phyloP scores from a whole-genome alignment of 2,113 vertebrate species.

The Haemorhous mexicanus region DNA sequence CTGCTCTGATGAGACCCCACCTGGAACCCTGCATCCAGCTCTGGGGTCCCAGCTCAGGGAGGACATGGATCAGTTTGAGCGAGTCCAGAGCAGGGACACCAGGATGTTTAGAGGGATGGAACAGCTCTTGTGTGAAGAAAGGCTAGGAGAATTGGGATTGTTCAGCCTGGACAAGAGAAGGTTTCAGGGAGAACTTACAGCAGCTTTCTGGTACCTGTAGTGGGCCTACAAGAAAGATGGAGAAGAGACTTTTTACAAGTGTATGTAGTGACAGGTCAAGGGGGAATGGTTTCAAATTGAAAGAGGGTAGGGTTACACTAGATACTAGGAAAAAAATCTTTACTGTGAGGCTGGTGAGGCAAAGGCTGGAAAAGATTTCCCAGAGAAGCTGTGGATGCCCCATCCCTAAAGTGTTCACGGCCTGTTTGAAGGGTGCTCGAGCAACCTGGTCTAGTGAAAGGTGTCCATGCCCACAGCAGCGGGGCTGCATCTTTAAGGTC shows the following conservation, averaged over 20 bases:
- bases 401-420: background rate
- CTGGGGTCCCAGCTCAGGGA: background rate
- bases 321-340: background rate
- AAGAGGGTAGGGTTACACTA: background rate
- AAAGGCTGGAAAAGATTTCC: background rate
- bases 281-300: background rate
- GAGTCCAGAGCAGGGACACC: accelerated
- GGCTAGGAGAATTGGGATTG: background rate
- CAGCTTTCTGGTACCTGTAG: background rate
- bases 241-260: background rate
- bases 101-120: background rate
- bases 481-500: background rate
- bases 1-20: background rate
- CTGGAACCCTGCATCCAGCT: accelerated
- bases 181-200: background rate
- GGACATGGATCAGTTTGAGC: accelerated
- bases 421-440: background rate
- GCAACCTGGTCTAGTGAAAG: background rate
- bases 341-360: background rate
- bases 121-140: background rate
- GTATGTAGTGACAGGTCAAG: background rate
- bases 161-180: background rate
- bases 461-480: too few relatives aligned
- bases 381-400: background rate
- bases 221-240: background rate